These are phyloP conservation scores for Rhinoptilus africanus DNA, from an alignment of 2,113 vertebrate species.

Conservation along the genomic window DNA sequence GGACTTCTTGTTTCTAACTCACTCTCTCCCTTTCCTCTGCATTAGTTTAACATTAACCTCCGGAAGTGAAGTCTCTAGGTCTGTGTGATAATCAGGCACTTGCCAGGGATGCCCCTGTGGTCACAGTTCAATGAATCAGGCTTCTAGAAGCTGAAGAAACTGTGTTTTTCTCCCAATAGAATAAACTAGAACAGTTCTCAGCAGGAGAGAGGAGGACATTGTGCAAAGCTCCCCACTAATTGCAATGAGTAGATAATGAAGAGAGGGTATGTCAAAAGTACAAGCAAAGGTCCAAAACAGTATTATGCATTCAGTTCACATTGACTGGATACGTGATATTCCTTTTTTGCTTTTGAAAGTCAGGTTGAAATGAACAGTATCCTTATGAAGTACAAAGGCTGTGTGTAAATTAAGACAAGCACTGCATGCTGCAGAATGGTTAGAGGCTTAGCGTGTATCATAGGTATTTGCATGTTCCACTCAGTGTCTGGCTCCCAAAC, in stretches of 20 bases:
- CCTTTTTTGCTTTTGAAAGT: not conserved
- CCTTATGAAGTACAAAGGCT: not conserved
- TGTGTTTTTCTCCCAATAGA: not conserved
- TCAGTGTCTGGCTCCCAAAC: not conserved
- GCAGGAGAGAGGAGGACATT: not conserved
- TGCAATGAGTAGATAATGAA: not conserved
- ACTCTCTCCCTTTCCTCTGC: not conserved
- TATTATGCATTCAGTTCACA: not conserved
- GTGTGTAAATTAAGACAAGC: not conserved
- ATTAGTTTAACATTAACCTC: not conserved
- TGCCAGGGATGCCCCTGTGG: fast-evolving
- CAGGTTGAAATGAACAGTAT: not conserved
- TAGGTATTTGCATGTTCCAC: not conserved
- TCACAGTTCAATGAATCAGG: not conserved
- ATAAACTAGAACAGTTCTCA: not conserved
- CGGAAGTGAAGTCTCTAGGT: not conserved
- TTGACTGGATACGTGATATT: not conserved
- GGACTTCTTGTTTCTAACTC: not conserved
- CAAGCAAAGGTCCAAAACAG: not conserved
- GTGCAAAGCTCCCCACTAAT: not conserved
- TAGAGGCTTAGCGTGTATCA: not conserved
- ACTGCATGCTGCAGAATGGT: not conserved
- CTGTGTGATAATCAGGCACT: not conserved
- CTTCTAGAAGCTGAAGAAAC: not conserved
- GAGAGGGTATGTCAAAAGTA: not conserved